Percentiles rank a stretch among this genome's conserved stretches.
These are phyloP conservation scores for Oriolus oriolus DNA, from an alignment of 2,113 vertebrate genomes.

Conservation along the genomic window DNA sequence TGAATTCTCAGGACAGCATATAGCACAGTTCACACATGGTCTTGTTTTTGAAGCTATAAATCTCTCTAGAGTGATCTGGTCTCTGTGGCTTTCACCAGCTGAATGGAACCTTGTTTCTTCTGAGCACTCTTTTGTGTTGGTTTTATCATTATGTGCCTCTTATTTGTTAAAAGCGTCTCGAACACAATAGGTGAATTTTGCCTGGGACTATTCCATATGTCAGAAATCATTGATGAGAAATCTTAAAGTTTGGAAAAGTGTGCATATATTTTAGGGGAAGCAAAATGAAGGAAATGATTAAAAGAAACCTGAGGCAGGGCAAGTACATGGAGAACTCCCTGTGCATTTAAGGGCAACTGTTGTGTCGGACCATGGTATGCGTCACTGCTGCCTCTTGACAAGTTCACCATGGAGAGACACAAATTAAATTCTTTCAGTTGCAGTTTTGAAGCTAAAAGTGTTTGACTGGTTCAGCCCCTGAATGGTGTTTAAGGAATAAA, in stretches of 20 bases:
- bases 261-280: constrained; percentile 7
- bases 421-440: constrained; percentile 78
- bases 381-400: constrained; percentile 75
- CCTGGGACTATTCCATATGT: background rate
- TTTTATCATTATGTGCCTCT: background rate
- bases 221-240: background rate
- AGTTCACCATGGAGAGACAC: constrained; percentile 70
- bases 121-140: background rate
- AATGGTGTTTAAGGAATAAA: constrained; percentile 81
- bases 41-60: constrained; percentile 4
- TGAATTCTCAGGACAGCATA: background rate
- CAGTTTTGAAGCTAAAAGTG: constrained; percentile 80
- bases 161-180: background rate
- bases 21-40: background rate
- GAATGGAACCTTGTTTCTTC: background rate
- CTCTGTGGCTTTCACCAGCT: background rate
- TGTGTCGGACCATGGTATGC: constrained; percentile 65
- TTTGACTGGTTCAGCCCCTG: constrained; percentile 76
- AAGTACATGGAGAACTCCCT: constrained; percentile 29
- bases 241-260: background rate
- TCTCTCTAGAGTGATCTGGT: background rate
- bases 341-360: constrained; percentile 49
- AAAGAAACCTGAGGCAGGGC: constrained; percentile 37
- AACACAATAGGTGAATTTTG: background rate
- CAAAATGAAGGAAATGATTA: constrained; percentile 58